Percentiles rank a stretch among this genome's conserved stretches.
Conservation (phyloP, 37 sponge, comb jelly and placozoan species). For the Geodia barretti region DNA sequence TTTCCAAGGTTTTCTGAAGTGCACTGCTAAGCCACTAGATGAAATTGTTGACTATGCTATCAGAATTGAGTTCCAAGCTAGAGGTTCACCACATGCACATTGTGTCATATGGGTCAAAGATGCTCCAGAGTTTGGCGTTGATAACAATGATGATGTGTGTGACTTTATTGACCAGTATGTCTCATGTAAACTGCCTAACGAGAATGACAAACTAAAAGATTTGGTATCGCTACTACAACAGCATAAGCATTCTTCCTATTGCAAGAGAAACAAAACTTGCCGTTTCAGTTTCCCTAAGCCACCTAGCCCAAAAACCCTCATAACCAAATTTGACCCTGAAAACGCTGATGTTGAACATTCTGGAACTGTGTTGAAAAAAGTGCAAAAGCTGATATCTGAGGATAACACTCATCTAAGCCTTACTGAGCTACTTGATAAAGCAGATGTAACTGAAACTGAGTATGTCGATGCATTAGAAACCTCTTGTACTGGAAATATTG, state of each 20-base stretch:
- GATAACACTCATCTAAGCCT: too few species aligned
- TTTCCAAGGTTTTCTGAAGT: slow-evolving; percentile 8
- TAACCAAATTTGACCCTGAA: too few species aligned
- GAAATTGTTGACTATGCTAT: slow-evolving; percentile 30
- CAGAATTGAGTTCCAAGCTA: slow-evolving; percentile 41
- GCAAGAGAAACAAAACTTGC: slow-evolving; percentile 21
- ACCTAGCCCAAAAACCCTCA: too few species aligned
- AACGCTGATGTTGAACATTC: too few species aligned
- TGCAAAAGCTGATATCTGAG: too few species aligned
- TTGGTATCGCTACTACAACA: background rate
- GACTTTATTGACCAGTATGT: slow-evolving; percentile 34
- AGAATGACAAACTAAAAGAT: slow-evolving; percentile 5
- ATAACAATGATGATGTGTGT: background rate
- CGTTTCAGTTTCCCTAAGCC: too few species aligned
- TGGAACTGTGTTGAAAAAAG: too few species aligned
- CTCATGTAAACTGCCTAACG: background rate
- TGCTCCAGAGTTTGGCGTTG: slow-evolving; percentile 21
- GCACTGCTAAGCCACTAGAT: slow-evolving; percentile 15
- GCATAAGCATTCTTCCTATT: slow-evolving; percentile 17
- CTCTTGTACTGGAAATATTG: too few species aligned
- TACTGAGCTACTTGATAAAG: too few species aligned
- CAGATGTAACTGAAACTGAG: too few species aligned
- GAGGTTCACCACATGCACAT: slow-evolving; percentile 51
- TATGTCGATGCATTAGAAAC: too few species aligned
- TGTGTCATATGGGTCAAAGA: slow-evolving; percentile 19